Base-by-base conservation (phyloP, 2,113 vertebrate species). In the Bos indicus region DNA sequence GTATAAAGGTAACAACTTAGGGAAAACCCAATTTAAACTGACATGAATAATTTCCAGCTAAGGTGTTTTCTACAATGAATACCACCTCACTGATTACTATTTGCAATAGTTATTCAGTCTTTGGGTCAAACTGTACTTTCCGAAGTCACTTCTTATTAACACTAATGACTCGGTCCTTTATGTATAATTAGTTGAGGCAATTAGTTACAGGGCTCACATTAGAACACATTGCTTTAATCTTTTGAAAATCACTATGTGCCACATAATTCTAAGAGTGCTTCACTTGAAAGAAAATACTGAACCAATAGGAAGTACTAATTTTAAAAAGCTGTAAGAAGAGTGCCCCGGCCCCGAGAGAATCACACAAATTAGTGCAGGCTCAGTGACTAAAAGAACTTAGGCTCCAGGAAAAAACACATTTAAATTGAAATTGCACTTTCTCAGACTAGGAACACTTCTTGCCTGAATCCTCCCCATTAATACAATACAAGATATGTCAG, bases 181-280 rank as follows among this genome's bases (percentile, higher is more conserved):
- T 86, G 85, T 94, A 95, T 97, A 98, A 95, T 98, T 97, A 97
- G 91, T 92, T 97, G 90, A 97, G 90, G 94, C 95, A 95, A 97
- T 97, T 96, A 96, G 94, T 83, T 92, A 26, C 71, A 93, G 91
- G 90, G 43, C 64, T 94, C 95, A 98, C 85, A 96, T 92, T 88
- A 67, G 57, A 94, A 96, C 92, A 95, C 88, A 83, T 0, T 88
- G 78, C 94, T 97, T 98, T 91, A 91, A 97, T 97, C 97, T 98
- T 96, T 93, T 90, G 85, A 97, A 97, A 96, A 91, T 92, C 54
- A 11, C 91, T 56, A 6, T 36, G 87, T 88, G 89, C 93, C 89
- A 89, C 93, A 90, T 95, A 95, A 97, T 93, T 87, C 91, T 62
- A 89, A 96, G 46, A 95, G 91, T 67, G 87, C 43, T 84, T 93